Evolutionary conservation across 2,113 vertebrate genomes (phyloP).

Genomic region (Campylomormyrus numenius): DNA sequence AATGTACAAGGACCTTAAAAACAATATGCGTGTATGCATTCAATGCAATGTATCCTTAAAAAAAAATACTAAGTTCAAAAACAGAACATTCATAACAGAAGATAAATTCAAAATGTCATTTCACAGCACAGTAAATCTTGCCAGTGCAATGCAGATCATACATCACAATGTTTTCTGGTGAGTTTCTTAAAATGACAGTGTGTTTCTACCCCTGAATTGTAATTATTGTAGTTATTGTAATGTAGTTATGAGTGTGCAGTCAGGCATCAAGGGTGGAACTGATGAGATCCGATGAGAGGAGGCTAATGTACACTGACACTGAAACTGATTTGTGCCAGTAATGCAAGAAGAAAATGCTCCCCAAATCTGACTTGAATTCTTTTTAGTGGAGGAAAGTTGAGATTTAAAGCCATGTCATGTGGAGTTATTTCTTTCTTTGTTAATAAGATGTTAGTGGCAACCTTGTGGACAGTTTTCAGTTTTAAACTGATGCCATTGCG

Average conservation of each 20-base stretch:
- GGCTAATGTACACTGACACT: neutral
- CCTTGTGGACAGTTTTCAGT: conserved; percentile 15
- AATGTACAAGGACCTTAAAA: neutral
- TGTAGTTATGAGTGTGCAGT: neutral
- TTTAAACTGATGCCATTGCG: conserved; percentile 21
- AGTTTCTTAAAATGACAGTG: neutral
- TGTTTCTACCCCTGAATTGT: neutral
- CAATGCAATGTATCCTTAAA: neutral
- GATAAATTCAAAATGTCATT: neutral
- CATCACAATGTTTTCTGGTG: neutral
- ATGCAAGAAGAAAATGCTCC: neutral
- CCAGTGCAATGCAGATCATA: neutral
- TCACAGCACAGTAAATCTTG: neutral
- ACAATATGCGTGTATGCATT: neutral
- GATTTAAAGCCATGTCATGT: neutral
- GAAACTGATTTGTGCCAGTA: neutral
- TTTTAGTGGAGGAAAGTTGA: neutral
- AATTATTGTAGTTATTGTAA: neutral
- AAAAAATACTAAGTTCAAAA: neutral
- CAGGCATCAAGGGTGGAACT: neutral
- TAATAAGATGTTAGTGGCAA: neutral
- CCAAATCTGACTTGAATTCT: neutral
- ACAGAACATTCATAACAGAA: neutral
- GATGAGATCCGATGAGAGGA: neutral
- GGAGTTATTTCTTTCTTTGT: neutral